phyloP scores from a whole-genome alignment of 2,797 vertebrate genomes.

The Acrocephalus scirpaceus region DNA sequence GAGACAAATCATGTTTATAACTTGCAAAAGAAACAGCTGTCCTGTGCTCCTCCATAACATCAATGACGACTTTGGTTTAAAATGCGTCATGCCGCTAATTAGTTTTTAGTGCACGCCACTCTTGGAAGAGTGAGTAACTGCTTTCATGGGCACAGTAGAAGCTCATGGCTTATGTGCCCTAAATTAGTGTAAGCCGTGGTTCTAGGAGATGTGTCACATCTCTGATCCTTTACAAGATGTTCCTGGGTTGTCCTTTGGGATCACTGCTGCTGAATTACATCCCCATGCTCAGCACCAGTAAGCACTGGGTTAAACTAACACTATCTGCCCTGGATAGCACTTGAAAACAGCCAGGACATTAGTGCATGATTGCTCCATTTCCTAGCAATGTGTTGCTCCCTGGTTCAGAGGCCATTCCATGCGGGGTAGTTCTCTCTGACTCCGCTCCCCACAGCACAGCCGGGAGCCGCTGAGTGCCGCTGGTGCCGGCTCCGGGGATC shows the following conservation, averaged over 20 bases:
- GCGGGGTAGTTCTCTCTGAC: background rate
- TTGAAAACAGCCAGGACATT: background rate
- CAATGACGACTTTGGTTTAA: background rate
- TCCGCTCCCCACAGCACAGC: rapidly evolving
- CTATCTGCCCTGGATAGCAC: background rate
- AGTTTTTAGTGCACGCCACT: background rate
- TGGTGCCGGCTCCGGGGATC: background rate
- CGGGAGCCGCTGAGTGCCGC: background rate
- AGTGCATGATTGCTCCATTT: background rate
- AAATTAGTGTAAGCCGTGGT: background rate
- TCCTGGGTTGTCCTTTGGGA: background rate
- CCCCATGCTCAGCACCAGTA: background rate
- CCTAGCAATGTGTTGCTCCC: background rate
- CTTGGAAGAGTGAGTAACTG: background rate
- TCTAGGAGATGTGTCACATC: background rate
- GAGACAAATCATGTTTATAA: background rate
- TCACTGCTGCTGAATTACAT: background rate
- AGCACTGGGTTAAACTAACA: background rate
- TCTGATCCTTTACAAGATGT: background rate
- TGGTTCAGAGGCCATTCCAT: background rate
- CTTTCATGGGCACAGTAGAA: background rate
- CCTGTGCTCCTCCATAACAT: background rate
- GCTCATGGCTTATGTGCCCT: background rate
- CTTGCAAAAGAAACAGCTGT: background rate
- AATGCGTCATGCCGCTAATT: background rate